These are phyloP conservation scores for Eristalis tenax DNA, from an alignment of 2,888 invertebrate genomes.

Conservation along the genomic window DNA sequence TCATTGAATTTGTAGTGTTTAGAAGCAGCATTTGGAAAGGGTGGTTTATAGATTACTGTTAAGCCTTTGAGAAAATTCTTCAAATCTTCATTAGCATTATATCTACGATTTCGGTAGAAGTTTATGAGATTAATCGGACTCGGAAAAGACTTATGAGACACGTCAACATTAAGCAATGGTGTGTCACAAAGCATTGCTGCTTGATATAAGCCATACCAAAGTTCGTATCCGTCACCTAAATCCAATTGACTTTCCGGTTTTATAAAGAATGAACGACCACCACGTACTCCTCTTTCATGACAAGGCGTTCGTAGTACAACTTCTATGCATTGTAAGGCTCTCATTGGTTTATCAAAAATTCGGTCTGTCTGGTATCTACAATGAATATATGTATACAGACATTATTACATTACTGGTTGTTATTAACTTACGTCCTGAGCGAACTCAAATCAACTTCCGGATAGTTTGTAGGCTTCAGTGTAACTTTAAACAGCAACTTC, in stretches of 20 bases:
- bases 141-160: slow-evolving; percentile 91
- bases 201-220: slow-evolving; percentile 97
- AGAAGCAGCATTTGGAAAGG: slow-evolving; percentile 74
- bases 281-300: slow-evolving; percentile 74
- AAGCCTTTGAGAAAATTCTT: slow-evolving; percentile 75
- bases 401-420: not conserved
- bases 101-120: not conserved
- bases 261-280: slow-evolving; percentile 88
- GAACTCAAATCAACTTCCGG: slow-evolving; percentile 75
- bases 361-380: slow-evolving; percentile 76
- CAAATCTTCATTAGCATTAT: not conserved
- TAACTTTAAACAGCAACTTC: slow-evolving; percentile 74
- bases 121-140: slow-evolving; percentile 75
- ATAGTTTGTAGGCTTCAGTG: slow-evolving; percentile 76
- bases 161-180: slow-evolving; percentile 95
- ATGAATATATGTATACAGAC: not conserved
- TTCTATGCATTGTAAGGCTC: slow-evolving; percentile 84
- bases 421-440: slow-evolving; percentile 75
- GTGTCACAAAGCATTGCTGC: slow-evolving; percentile 94
- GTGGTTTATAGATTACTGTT: slow-evolving; percentile 76
- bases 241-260: slow-evolving; percentile 79
- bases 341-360: slow-evolving; percentile 80
- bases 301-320: slow-evolving; percentile 84
- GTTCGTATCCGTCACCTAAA: slow-evolving; percentile 91
- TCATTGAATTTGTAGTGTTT: slow-evolving; percentile 76